A percentile compares a stretch with the other conserved stretches of the same genome.
These are phyloP conservation scores for Telenomus remus DNA, from an alignment of 1,140 invertebrate species.

Conservation along the genomic window DNA sequence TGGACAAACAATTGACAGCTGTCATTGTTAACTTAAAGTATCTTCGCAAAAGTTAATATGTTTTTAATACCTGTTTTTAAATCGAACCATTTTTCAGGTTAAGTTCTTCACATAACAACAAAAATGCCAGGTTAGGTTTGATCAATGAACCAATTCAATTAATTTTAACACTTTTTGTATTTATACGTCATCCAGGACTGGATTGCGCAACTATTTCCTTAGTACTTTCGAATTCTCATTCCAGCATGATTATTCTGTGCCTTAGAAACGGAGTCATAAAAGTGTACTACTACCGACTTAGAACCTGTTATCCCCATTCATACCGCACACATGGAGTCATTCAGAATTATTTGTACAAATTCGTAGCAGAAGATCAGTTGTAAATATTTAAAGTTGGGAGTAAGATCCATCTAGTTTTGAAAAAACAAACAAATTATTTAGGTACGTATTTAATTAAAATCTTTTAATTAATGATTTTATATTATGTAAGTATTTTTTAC, in stretches of 20 bases:
- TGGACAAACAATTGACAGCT: constrained; percentile 1
- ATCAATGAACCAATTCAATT: not conserved
- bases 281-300: not conserved
- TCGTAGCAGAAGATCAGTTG: not conserved
- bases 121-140: constrained; percentile 19
- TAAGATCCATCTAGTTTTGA: too few relatives aligned
- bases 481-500: too few relatives aligned
- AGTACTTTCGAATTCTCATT: not conserved
- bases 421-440: too few relatives aligned
- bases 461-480: too few relatives aligned
- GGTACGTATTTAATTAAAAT: too few relatives aligned
- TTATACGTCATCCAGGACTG: not conserved
- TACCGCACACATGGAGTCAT: not conserved
- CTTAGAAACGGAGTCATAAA: too few relatives aligned
- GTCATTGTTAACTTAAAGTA: not conserved
- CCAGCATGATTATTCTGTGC: not conserved
- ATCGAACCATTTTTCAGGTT: constrained; percentile 78
- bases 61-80: constrained; percentile 79
- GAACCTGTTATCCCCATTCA: constrained; percentile 9
- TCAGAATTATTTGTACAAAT: constrained; percentile 5
- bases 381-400: too few relatives aligned
- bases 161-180: not conserved
- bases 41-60: constrained; percentile 22
- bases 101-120: constrained; percentile 16
- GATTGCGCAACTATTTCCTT: constrained; percentile 28